Evolutionary conservation across 1,140 invertebrate species (phyloP), one percentile per base, ranked within the genome.

Genomic region (Macrocentrus cingulum): DNA sequence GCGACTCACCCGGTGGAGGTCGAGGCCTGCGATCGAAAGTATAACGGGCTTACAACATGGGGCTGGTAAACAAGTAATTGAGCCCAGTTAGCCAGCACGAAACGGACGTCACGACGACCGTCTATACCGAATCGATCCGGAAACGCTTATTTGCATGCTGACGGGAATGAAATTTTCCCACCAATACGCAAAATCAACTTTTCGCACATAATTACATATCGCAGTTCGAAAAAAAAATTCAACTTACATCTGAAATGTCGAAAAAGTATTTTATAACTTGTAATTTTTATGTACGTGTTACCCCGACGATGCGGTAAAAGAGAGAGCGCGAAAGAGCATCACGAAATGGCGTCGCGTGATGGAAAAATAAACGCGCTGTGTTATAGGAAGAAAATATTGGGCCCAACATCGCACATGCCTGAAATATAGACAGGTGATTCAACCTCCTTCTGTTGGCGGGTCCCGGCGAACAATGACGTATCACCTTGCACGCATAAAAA

Each of bases 21-120:
- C 49, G 53, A 11, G 22, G 44, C 23, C 46, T 29, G 18, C 49
- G 54, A 61, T 61, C 52, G 59, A 61, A 61, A 56, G 53, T 61
- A 61, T 61, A 61, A 61, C 59, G 59, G 59, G 7, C 25, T 29
- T 61, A 61, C 48, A 11, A 42, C 56, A 54, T 61, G 23, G 44
- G 49, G 54, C 42, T 37, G 56, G 55, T 62, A 62, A 62, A 58
- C 56, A 62, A 45, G 60, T 62, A 62, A 62, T 62, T 62, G 60
- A 62, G 56, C 56, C 41, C 15, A 54, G 60, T 62, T 62, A 55
- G 50, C 44, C 44, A 42, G 54, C 60, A 62, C 60, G 56, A 58
- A 55, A 62, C 45, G 49, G 50, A 51, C 29, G 49, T 29, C 34
- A 51, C 15, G 42, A 51, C 15, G 42, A 39, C 25, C 37, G 54